Evolutionary conservation across 2,888 invertebrate genomes (phyloP).

Genomic region (Gari tellinella): DNA sequence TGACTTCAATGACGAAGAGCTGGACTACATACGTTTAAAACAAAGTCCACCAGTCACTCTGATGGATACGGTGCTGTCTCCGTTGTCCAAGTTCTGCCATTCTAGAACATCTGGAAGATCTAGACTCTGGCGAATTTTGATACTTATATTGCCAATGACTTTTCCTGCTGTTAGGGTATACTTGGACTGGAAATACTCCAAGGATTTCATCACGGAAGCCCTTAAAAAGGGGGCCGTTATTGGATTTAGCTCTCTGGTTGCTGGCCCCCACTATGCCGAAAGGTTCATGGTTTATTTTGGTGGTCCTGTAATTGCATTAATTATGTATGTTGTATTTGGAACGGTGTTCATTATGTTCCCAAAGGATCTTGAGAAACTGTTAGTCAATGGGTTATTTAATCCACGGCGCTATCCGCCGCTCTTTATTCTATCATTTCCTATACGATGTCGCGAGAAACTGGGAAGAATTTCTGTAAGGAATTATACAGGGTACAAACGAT

Average conservation of each 20-base stretch:
- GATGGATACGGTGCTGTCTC: conserved; percentile 24
- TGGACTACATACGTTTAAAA: conserved; percentile 12
- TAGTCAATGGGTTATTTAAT: too few relatives aligned
- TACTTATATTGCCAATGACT: conserved; percentile 24
- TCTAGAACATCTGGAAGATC: conserved; percentile 3
- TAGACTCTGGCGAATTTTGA: conserved; percentile 12
- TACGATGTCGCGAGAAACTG: conserved; percentile 9
- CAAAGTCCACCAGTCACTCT: conserved; percentile 21
- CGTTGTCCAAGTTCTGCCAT: background rate
- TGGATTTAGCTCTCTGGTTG: conserved; percentile 40
- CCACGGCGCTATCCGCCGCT: background rate
- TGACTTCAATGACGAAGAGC: too few relatives aligned
- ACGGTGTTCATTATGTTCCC: conserved; percentile 21
- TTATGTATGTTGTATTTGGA: conserved; percentile 31
- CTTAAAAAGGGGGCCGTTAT: conserved; percentile 31
- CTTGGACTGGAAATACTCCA: conserved; percentile 25
- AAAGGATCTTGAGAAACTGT: too few relatives aligned
- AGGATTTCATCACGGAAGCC: conserved; percentile 16
- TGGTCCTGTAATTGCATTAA: conserved; percentile 27
- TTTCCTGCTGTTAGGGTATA: conserved; percentile 12
- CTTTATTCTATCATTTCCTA: conserved; percentile 8
- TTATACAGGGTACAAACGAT: conserved; percentile 28
- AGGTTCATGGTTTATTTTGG: conserved; percentile 29
- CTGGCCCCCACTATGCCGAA: conserved; percentile 12
- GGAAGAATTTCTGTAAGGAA: conserved; percentile 11